Evolutionary conservation across 2,113 vertebrate species (phyloP).

Genomic region (Eulemur macaco): DNA sequence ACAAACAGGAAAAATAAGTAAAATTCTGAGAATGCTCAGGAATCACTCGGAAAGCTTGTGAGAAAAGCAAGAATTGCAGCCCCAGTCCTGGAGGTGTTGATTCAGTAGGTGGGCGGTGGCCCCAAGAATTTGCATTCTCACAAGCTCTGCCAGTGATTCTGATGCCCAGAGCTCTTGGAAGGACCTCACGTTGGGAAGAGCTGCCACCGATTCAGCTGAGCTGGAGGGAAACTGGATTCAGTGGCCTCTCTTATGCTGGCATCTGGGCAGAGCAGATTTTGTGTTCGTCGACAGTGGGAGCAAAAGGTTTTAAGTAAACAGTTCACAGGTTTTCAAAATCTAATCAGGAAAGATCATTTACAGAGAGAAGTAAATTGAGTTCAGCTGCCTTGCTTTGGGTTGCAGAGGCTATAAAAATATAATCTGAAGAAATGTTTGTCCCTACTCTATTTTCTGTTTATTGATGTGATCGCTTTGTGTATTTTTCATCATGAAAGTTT

Average conservation of each 20-base stretch:
- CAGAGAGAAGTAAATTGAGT: constrained; percentile 15
- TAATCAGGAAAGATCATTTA: constrained; percentile 26
- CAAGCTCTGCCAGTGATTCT: background rate
- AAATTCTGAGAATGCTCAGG: background rate
- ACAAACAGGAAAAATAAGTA: background rate
- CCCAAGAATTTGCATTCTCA: background rate
- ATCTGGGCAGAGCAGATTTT: constrained; percentile 49
- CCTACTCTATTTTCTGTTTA: background rate
- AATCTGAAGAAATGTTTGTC: constrained; percentile 2
- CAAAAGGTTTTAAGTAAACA: constrained; percentile 48
- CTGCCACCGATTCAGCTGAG: background rate
- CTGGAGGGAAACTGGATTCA: background rate
- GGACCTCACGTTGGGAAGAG: background rate
- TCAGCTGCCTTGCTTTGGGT: constrained; percentile 9
- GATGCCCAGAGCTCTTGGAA: background rate
- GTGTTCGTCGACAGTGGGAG: background rate
- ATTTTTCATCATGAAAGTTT: background rate
- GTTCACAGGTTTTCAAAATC: constrained; percentile 33
- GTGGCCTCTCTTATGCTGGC: background rate
- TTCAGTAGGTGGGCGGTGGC: background rate
- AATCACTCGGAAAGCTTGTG: background rate
- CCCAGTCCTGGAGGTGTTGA: background rate
- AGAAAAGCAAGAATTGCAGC: background rate
- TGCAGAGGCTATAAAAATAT: background rate
- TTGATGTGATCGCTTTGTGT: background rate